phyloP scores from a whole-genome alignment of 1,140 invertebrate genomes.

The Drosophila sturtevanti region DNA sequence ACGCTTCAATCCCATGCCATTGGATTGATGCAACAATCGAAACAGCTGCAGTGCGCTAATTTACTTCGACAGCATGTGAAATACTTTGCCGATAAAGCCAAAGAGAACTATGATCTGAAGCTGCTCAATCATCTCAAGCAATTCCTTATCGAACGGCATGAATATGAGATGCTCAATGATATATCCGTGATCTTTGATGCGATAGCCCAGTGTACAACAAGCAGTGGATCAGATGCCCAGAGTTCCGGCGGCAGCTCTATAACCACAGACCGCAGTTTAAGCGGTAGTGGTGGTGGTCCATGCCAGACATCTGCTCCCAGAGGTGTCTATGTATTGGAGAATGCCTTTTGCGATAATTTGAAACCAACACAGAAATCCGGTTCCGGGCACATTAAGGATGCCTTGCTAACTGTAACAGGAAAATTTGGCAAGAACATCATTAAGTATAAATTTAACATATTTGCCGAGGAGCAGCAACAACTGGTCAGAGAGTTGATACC shows the following conservation, averaged over 20 bases:
- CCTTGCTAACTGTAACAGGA: conserved; percentile 73
- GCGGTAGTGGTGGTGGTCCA: conserved; percentile 25
- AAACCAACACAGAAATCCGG: conserved; percentile 56
- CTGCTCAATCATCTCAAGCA: conserved; percentile 72
- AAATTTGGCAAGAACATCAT: conserved; percentile 82
- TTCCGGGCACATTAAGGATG: conserved; percentile 75
- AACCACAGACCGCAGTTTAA: conserved; percentile 61
- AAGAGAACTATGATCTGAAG: conserved; percentile 74
- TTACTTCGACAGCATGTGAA: conserved; percentile 76
- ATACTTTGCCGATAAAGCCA: conserved; percentile 80
- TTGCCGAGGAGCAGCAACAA: conserved; percentile 79
- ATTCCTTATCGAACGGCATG: conserved; percentile 68
- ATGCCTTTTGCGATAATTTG: conserved; percentile 79
- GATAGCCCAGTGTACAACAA: conserved; percentile 67
- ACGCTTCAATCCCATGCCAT: conserved; percentile 63
- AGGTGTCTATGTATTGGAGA: conserved; percentile 76
- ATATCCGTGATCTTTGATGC: conserved; percentile 81
- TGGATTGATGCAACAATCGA: conserved; percentile 58
- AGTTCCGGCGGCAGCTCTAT: conserved; percentile 75
- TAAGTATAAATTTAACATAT: conserved; percentile 82
- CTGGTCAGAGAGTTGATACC: conserved; percentile 75
- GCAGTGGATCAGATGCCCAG: conserved; percentile 66
- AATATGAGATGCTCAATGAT: conserved; percentile 79
- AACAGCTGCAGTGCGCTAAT: conserved; percentile 68
- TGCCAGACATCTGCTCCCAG: conserved; percentile 20